Base-by-base conservation (phyloP, 2,888 invertebrate species). In the Abscondita cerata region DNA sequence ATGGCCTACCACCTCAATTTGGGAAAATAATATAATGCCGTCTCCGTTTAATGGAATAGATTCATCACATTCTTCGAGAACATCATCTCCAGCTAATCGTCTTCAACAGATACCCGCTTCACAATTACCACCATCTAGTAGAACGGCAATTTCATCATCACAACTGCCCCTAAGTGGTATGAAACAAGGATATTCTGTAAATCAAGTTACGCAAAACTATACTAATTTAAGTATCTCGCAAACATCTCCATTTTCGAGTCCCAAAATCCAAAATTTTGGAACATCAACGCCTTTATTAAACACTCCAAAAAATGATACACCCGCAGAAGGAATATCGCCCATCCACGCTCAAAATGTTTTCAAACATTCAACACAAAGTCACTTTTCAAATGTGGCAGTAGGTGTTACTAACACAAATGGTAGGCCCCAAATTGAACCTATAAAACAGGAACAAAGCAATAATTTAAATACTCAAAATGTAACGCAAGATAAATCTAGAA, bases 11-110 rank as follows among this genome's bases (percentile, higher is more conserved):
- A 20, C 70, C 74, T 2, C 71, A 74, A 53, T 61, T 72, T 52
- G 47, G 48, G n/a, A 52, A 48, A 38, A 48, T 1, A 52, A 69
- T 52, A 40, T 48, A 47, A 61, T 64, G 61, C 52, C 60, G 33
- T 46, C 52, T 3, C 72, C 74, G 47, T 76, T 76, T 62, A 79
- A 80, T 68, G 80, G 80, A 12, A 65, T 78, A 31, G 75, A 75
- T 66, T 80, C 80, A 8, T 73, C 77, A 19, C 76, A 77, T 61
- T 80, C 80, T 6, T 81, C 81, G 11, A 73, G 81, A 61, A 78
- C 78, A 59, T 75, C 79, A 2, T 80, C 81, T 4, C 79, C 81
- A 11, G 69, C 74, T n/a, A 59, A 70, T 19, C 71, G 74, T 19
- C 53, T 69, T 33, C 67, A 67, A 11, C 66, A 69, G 34, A 73